Base-by-base conservation (phyloP, 2,113 vertebrate species). In the Toxotes jaculatrix region DNA sequence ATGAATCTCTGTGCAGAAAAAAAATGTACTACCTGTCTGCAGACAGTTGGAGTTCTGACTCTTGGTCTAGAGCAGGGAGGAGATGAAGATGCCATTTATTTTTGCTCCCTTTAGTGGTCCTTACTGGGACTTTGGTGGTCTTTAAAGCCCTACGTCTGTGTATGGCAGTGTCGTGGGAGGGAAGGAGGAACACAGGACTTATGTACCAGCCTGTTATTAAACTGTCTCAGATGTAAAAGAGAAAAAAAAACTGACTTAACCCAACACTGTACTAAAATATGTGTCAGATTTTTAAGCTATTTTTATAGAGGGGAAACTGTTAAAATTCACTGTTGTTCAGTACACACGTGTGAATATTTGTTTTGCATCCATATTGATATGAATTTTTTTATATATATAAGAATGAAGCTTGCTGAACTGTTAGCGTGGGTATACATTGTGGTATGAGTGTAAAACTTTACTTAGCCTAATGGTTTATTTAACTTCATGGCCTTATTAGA, bases 261-360 rank as follows among this genome's bases (percentile, higher is more conserved):
- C 83, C 87, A 83, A 93, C 92, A 92, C 93, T 94, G 89, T 94
- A 91, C 78, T 84, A 80, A 94, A 91, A 74, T 84, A 89, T 79
- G 73, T 92, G 87, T 95, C 93, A 93, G 93, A 95, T 95, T 94
- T 95, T 90, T 92, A 93, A 94, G 89, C 92, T 95, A 95, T 96
- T 96, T 96, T 96, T 96, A 93, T 95, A 95, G 79, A 92, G 77
- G 78, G 86, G 88, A 83, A 82, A 89, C 79, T 85, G 80, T 93
- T 92, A 77, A 88, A 82, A 88, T 78, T 83, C 80, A 89, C 87
- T 90, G 89, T 90, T 92, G 91, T 93, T 94, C 79, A 84, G 89
- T 92, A 91, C 81, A 89, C 74, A 74, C 56, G 86, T 91, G 87
- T 89, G 88, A 87, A 82, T 89, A 87, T 91, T 88, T 88, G 89